A percentile compares a stretch with the other conserved stretches of the same genome.
Evolutionary conservation across 2,113 vertebrate species (phyloP).

Genomic region (Elachura formosa): DNA sequence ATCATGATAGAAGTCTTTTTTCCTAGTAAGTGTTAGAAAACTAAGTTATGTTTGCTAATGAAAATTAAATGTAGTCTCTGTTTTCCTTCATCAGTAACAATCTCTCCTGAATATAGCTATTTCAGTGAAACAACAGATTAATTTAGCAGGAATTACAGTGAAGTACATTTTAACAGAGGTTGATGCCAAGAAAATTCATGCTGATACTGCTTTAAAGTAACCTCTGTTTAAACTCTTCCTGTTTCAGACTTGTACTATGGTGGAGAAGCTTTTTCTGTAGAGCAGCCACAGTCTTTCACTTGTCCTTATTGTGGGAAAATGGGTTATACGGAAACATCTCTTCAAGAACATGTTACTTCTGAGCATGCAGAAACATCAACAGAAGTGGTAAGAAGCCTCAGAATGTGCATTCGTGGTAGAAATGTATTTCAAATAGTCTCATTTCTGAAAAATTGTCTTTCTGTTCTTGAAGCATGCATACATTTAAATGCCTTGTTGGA

Average conservation of each 20-base stretch:
- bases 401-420: background rate
- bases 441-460: background rate
- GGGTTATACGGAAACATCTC: constrained; percentile 73
- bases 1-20: background rate
- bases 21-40: background rate
- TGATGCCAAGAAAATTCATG: background rate
- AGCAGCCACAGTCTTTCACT: constrained; percentile 97
- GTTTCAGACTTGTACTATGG: constrained; percentile 96
- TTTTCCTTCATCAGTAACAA: background rate
- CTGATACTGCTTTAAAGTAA: background rate
- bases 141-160: background rate
- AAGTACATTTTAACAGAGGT: background rate
- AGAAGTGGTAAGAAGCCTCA: constrained; percentile 88
- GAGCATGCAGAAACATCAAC: constrained; percentile 97
- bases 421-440: background rate
- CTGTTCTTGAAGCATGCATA: background rate
- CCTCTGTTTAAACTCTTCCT: background rate
- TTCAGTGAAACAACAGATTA: background rate
- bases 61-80: background rate
- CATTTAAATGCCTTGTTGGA: background rate
- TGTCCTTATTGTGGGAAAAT: constrained; percentile 99
- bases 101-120: background rate
- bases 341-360: constrained; percentile 97
- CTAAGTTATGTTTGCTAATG: background rate
- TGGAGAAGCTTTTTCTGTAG: constrained; percentile 97